Evolutionary conservation across 2,888 invertebrate genomes (phyloP).

Genomic region (Agrochola circellaris): DNA sequence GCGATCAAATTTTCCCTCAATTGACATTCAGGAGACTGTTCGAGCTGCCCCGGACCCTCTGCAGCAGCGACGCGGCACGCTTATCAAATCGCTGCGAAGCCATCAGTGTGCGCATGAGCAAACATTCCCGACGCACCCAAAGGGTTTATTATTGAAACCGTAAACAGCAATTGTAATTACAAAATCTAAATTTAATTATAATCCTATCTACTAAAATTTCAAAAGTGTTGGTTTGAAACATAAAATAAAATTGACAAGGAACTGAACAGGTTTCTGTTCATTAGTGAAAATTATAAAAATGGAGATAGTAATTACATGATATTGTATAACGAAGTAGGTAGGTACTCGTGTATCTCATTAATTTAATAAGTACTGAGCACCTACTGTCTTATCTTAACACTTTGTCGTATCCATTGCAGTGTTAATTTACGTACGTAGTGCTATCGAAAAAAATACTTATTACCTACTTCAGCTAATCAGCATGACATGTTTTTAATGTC

Average conservation of each 20-base stretch:
- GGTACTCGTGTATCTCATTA: background rate
- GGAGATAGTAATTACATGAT: background rate
- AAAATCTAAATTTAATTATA: background rate
- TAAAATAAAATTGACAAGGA: no score
- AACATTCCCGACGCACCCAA: no score
- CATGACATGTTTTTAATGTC: conserved; percentile 25
- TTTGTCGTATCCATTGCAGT: background rate
- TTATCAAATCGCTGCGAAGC: no score
- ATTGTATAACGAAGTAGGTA: background rate
- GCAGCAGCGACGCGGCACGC: no score
- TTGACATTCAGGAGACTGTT: background rate
- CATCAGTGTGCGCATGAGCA: no score
- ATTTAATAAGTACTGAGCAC: background rate
- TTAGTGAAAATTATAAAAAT: background rate
- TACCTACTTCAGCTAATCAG: conserved; percentile 15
- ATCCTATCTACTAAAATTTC: background rate
- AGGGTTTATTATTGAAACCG: background rate
- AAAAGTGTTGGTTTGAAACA: background rate
- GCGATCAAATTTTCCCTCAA: background rate
- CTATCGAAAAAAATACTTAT: conserved; percentile 2
- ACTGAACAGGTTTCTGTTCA: background rate
- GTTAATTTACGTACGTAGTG: conserved; percentile 3
- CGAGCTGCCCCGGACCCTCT: background rate
- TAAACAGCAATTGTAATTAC: background rate
- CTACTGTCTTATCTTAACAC: conserved; percentile 24